Base-by-base conservation (phyloP, 2,888 invertebrate species). In the Pristionchus exspectatus region DNA sequence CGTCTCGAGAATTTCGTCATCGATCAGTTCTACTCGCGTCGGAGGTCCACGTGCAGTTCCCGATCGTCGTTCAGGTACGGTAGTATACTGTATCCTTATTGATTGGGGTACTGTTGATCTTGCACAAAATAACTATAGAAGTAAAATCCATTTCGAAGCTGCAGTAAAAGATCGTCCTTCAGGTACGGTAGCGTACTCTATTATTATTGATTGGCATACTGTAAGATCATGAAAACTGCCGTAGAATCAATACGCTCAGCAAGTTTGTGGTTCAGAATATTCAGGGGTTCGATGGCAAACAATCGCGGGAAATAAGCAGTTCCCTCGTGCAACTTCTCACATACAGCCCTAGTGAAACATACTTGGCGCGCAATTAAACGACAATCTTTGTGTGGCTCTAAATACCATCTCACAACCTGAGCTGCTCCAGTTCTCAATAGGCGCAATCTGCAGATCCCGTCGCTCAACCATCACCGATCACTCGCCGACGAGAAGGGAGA, bases 1-100 rank as follows among this genome's bases (percentile, higher is more conserved):
- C 91, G 92, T 21, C 90, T 93, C 59, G 93, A 93, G 89, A 93
- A 93, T 91, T 89, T 90, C 66, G 92, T 93, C 16, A 93, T 93
- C 84, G 93, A 92, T 69, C 92, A 92, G 56, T 93, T 92, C 90
- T 93, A 93, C 91, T 90, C 91, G 30, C 90, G 93, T 5, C 91
- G 93, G 33, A 90, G 92, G 21, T 91, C 91, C 24, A 91, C 91
- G n/a, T 92, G 93, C 24, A 92, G 92, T 10, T 91, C 92, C n/a
- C 90, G 93, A 7, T 91, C 91, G 1, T 92, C 92, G 9, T 92
- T 92, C 91, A 92, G 92, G 21, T 92, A 63, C 38, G 63, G 54
- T 50, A 84, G 59, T 2, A 7, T 59, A 56, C 59, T 10, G 59
- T 59, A 59, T 44, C 1, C 38, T 38, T 59, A 59, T 27, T 7